Conservation (phyloP, 1,140 invertebrate genomes). For the Listronotus oregonensis region DNA sequence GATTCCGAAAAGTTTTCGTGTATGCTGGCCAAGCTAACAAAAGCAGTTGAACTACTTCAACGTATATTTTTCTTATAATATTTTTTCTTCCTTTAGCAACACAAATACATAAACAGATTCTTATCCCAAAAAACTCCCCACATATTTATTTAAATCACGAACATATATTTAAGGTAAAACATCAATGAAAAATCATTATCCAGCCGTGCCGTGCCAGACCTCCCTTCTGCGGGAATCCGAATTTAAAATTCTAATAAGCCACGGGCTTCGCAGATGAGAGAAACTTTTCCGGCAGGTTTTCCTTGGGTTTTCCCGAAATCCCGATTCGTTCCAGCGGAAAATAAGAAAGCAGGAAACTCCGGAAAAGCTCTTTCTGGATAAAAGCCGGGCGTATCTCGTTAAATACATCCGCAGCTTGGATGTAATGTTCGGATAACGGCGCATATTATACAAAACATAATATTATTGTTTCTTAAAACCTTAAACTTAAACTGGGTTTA, state of each 20-base stretch:
- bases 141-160: no score
- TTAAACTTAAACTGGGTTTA: conserved; percentile 42
- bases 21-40: no score
- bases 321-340: conserved; percentile 12
- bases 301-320: conserved; percentile 11
- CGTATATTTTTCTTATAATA: no score
- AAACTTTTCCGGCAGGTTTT: no score
- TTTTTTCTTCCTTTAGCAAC: no score
- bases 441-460: conserved; percentile 55
- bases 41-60: no score
- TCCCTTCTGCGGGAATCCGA: background rate
- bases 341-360: conserved; percentile 15
- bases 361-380: background rate
- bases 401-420: conserved; percentile 32
- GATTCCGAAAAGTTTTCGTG: no score
- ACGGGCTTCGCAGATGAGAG: background rate
- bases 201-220: background rate
- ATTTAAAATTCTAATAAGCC: conserved; percentile 8
- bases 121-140: no score
- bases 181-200: conserved; percentile 1
- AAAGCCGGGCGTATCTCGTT: conserved; percentile 32
- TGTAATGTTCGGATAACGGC: conserved; percentile 51
- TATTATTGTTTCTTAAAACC: conserved; percentile 55
- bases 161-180: no score
- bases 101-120: no score